A percentile compares a stretch with the other conserved stretches of the same genome.
phyloP scores from a whole-genome alignment of 2,113 vertebrate species.

The Suricata suricatta region DNA sequence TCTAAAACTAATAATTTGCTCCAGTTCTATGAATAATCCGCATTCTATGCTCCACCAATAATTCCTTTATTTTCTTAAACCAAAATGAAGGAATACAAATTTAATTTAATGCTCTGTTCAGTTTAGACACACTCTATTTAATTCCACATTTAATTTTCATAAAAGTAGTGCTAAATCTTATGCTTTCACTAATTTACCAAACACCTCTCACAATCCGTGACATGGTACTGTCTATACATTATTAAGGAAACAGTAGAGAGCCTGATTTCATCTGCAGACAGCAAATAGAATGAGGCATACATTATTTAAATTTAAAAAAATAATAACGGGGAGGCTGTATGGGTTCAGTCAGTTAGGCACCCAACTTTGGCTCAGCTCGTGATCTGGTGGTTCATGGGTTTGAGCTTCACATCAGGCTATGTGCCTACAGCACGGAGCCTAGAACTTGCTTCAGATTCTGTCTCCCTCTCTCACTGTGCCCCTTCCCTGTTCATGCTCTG shows the following conservation, averaged over 20 bases:
- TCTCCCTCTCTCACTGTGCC: too few relatives aligned
- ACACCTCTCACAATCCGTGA: conserved; percentile 64
- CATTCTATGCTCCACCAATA: conserved; percentile 54
- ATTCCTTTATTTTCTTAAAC: conserved; percentile 70
- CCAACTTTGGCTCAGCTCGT: too few relatives aligned
- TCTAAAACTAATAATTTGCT: conserved; percentile 65
- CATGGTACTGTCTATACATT: conserved; percentile 53
- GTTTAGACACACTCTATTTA: conserved; percentile 74
- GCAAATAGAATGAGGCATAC: conserved; percentile 55
- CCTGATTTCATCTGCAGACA: conserved; percentile 56
- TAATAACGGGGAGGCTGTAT: too few relatives aligned
- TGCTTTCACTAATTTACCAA: conserved; percentile 76
- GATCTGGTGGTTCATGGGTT: too few relatives aligned
- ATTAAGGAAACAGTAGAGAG: conserved; percentile 48
- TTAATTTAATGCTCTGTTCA: conserved; percentile 78
- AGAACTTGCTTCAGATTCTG: too few relatives aligned
- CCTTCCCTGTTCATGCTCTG: too few relatives aligned
- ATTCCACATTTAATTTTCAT: conserved; percentile 75
- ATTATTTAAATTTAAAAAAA: too few relatives aligned
- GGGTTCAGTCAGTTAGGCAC: too few relatives aligned
- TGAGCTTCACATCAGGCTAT: too few relatives aligned
- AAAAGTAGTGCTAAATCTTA: conserved; percentile 65
- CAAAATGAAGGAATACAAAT: conserved; percentile 74
- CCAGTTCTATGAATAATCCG: conserved; percentile 64
- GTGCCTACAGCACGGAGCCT: too few relatives aligned